Evolutionary conservation across 2,113 vertebrate species (phyloP).

Genomic region (Datnioides undecimradiatus): DNA sequence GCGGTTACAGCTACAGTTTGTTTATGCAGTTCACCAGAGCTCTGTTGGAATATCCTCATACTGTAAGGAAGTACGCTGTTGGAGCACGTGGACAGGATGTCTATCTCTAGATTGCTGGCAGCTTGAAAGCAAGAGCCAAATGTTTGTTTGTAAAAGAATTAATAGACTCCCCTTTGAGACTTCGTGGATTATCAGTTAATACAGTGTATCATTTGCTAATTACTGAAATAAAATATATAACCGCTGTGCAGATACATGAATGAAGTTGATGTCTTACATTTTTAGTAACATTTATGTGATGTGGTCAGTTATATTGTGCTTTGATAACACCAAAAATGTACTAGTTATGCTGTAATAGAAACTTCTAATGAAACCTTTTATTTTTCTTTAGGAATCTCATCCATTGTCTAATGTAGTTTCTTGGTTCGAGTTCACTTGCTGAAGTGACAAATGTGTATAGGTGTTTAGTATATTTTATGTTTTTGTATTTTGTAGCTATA

Average conservation of each 20-base stretch:
- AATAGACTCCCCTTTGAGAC: slow-evolving; percentile 39
- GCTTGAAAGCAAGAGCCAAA: slow-evolving; percentile 29
- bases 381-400: background rate
- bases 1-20: slow-evolving; percentile 37
- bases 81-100: slow-evolving; percentile 57
- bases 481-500: background rate
- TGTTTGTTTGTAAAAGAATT: slow-evolving; percentile 49
- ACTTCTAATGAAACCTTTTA: background rate
- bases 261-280: background rate
- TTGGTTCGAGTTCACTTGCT: too few relatives aligned
- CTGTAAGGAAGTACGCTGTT: slow-evolving; percentile 30
- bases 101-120: slow-evolving; percentile 16
- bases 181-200: slow-evolving; percentile 1
- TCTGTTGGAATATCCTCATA: slow-evolving; percentile 48
- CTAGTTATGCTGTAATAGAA: background rate
- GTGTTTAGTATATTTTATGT: background rate
- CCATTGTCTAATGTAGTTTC: too few relatives aligned
- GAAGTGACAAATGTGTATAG: background rate
- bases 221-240: slow-evolving; percentile 4
- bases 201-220: background rate
- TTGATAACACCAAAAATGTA: background rate
- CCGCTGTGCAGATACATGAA: background rate
- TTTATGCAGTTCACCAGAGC: slow-evolving; percentile 52
- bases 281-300: background rate
- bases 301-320: background rate